Evolutionary conservation across 2,797 vertebrate species (phyloP).

Genomic region (Myotis planiceps): DNA sequence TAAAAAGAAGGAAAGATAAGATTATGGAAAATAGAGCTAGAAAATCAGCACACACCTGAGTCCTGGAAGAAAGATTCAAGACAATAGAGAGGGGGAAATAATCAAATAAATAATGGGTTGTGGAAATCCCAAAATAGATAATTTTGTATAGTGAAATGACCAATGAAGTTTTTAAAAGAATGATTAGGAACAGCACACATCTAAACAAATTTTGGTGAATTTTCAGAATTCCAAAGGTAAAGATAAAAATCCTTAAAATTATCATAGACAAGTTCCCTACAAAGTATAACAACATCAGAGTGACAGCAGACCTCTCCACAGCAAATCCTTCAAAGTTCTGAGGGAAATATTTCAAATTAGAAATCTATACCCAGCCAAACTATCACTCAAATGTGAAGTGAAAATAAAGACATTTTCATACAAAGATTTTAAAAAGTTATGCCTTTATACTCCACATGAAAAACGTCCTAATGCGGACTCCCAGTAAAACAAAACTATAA

Average conservation of each 20-base stretch:
- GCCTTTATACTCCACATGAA: neutral
- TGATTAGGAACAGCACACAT: neutral
- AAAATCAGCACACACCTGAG: neutral
- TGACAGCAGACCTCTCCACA: neutral
- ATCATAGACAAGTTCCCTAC: neutral
- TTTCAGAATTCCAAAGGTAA: neutral
- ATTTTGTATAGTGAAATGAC: neutral
- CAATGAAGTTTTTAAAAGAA: neutral
- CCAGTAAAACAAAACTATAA: neutral
- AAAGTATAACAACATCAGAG: neutral
- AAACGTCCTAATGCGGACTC: neutral
- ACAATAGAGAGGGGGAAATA: neutral
- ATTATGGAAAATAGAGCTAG: neutral
- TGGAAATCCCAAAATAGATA: neutral
- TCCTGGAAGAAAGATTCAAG: slow-evolving; percentile 1
- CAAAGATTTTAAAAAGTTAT: neutral
- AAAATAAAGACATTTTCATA: slow-evolving; percentile 37
- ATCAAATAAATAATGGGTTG: neutral
- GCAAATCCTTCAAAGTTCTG: neutral
- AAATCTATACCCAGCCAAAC: neutral
- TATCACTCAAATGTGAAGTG: neutral
- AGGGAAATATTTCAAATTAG: neutral
- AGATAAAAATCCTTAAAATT: slow-evolving; percentile 18
- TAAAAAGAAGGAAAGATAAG: neutral
- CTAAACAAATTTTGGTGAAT: slow-evolving; percentile 23